A percentile compares a stretch with the other conserved stretches of the same genome.
phyloP scores from a whole-genome alignment of 2,888 invertebrate species.

The Rhingia campestris region DNA sequence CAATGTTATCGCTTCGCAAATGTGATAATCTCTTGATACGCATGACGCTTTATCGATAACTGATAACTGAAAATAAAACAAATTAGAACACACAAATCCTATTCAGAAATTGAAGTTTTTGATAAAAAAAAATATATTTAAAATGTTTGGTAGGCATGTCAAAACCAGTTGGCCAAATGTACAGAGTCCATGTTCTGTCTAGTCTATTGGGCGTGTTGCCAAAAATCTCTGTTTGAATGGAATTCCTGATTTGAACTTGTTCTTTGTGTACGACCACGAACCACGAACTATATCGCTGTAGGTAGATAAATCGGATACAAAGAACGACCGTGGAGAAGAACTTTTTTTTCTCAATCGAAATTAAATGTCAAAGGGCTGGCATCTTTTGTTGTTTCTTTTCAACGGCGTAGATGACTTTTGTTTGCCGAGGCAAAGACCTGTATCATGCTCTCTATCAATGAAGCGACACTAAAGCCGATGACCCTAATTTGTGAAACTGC shows the following conservation, averaged over 20 bases:
- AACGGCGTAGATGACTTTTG: background rate
- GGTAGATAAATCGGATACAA: slow-evolving; percentile 41
- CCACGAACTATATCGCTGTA: slow-evolving; percentile 22
- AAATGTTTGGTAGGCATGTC: background rate
- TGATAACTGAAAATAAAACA: slow-evolving; percentile 5
- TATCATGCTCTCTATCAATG: slow-evolving; percentile 1
- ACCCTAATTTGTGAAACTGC: slow-evolving; percentile 6
- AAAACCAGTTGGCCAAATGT: slow-evolving; percentile 45
- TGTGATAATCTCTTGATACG: slow-evolving; percentile 8
- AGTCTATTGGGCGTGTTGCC: slow-evolving; percentile 54
- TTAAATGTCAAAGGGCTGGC: slow-evolving; percentile 39
- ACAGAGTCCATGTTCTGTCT: slow-evolving; percentile 49
- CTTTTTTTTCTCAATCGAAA: slow-evolving; percentile 13
- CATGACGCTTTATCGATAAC: background rate
- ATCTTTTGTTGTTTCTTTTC: background rate
- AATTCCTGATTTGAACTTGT: slow-evolving; percentile 56
- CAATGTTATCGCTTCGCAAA: slow-evolving; percentile 4
- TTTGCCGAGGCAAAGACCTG: background rate
- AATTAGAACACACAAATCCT: background rate
- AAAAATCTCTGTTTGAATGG: slow-evolving; percentile 34
- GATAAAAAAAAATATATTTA: background rate
- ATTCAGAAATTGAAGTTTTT: slow-evolving; percentile 7
- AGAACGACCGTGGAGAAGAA: slow-evolving; percentile 30
- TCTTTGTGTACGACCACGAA: slow-evolving; percentile 29
- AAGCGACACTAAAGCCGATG: slow-evolving; percentile 19